Conservation (phyloP, 2,888 invertebrate genomes). For the Drosophila vallismaia region DNA sequence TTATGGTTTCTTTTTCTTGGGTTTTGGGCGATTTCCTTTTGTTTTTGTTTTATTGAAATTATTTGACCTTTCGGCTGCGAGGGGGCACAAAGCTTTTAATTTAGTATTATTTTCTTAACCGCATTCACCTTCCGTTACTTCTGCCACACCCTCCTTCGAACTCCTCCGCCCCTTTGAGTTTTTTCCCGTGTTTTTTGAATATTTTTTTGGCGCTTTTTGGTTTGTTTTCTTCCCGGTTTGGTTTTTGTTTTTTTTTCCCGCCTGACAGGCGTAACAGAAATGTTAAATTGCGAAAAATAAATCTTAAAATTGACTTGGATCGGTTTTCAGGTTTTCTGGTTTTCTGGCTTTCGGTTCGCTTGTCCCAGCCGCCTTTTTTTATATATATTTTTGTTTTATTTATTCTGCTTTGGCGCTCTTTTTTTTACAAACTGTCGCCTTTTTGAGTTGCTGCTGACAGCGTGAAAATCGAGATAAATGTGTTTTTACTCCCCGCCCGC, state of each 20-base stretch:
- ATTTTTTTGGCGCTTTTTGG: constrained; percentile 20
- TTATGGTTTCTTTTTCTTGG: background rate
- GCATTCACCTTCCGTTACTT: constrained; percentile 55
- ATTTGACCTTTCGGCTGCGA: constrained; percentile 67
- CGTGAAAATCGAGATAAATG: constrained; percentile 80
- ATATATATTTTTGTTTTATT: constrained; percentile 23
- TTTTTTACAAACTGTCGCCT: constrained; percentile 78
- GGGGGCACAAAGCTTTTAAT: constrained; percentile 59
- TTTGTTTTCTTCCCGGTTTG: constrained; percentile 36
- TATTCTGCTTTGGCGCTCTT: constrained; percentile 34
- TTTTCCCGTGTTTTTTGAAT: constrained; percentile 8
- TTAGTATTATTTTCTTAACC: constrained; percentile 70
- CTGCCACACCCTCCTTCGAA: background rate
- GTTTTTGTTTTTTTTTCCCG: constrained; percentile 25
- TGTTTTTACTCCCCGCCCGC: constrained; percentile 47
- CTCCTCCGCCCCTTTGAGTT: background rate
- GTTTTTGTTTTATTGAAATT: constrained; percentile 53
- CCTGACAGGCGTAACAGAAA: constrained; percentile 62
- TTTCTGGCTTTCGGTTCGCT: constrained; percentile 16
- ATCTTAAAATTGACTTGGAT: constrained; percentile 66
- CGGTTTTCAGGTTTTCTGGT: constrained; percentile 12
- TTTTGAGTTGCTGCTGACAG: constrained; percentile 77
- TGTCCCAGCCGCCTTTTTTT: constrained; percentile 15
- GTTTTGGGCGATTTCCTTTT: background rate
- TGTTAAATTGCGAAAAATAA: constrained; percentile 65